Base-by-base conservation (phyloP, 2,797 vertebrate genomes). In the Bucorvus abyssinicus region DNA sequence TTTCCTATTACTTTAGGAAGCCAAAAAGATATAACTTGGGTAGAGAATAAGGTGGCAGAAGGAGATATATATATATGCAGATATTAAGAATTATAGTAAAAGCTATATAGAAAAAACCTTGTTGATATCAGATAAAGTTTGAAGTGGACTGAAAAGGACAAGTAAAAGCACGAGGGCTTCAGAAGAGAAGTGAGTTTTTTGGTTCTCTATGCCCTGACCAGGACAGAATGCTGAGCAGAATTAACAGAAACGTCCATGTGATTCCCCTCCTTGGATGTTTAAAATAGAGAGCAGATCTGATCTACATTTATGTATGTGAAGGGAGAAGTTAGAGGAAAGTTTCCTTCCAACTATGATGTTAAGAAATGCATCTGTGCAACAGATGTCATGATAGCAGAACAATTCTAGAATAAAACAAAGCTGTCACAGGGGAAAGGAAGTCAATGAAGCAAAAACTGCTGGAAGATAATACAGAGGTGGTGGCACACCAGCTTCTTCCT, bases 131-230 rank as follows among this genome's bases (percentile, higher is more conserved):
- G 70, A 21, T 44, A 27, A 38, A 21, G 17, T 64, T 57, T 69
- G 23, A 52, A 78, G 26, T 12, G 6, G 22, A 56, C 36, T 57
- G 36, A 57, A 68, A 67, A 53, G 3, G 7, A 68, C n/a, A 71
- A 73, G 26, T 15, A 50, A 38, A 50, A 81, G 42, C 73, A 45
- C 7, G 34, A 45, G 30, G 19, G 7, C 64, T 76, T 65, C 19
- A 38, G 42, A 44, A 71, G 42, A 36, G 5, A 59, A 40, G 36
- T n/a, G 15, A 23, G 0, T 0, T 8, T 13, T 38, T 80, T 82
- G 64, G 9, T 36, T 42, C 45, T 59, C 42, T 52, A 10, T 24
- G 13, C 2, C 30, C 18, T 34, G 7, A 44, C 21, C 7, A 23
- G 9, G 21, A 7, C 30, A 38, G 55, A 52, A 49, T 5, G 13